These are phyloP conservation scores for Diuraphis noxia DNA, from an alignment of 1,140 invertebrate species.

Conservation along the genomic window DNA sequence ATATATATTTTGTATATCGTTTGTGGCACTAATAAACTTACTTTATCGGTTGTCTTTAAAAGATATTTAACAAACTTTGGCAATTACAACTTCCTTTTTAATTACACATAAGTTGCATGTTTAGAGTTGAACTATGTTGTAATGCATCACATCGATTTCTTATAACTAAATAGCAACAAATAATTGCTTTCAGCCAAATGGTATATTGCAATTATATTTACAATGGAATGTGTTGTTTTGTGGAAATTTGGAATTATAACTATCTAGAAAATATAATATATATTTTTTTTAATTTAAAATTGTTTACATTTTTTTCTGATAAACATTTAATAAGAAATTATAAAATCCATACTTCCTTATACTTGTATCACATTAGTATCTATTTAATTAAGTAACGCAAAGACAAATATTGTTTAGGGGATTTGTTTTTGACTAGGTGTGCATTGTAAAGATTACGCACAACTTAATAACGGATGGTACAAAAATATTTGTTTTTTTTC, in stretches of 20 bases:
- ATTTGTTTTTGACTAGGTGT: background rate
- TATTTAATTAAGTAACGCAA: background rate
- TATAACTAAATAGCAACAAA: background rate
- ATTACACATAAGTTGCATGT: background rate
- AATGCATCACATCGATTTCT: background rate
- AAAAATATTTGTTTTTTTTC: background rate
- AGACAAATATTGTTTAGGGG: background rate
- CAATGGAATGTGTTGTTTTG: background rate
- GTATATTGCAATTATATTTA: background rate
- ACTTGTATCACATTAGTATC: background rate
- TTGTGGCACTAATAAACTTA: background rate
- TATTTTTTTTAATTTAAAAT: background rate
- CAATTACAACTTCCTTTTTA: conserved; percentile 24
- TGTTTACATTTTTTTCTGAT: background rate
- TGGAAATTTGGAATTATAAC: background rate
- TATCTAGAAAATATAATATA: background rate
- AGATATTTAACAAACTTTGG: background rate
- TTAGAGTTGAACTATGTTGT: background rate
- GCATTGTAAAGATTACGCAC: background rate
- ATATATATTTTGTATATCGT: background rate
- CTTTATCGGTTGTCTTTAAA: background rate
- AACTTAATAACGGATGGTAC: background rate
- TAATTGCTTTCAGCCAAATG: background rate
- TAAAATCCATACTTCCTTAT: background rate
- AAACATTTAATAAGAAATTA: background rate